Percentiles rank a stretch among this genome's conserved stretches.
phyloP scores from a whole-genome alignment of 2,797 vertebrate species.

The Ciconia nigra region DNA sequence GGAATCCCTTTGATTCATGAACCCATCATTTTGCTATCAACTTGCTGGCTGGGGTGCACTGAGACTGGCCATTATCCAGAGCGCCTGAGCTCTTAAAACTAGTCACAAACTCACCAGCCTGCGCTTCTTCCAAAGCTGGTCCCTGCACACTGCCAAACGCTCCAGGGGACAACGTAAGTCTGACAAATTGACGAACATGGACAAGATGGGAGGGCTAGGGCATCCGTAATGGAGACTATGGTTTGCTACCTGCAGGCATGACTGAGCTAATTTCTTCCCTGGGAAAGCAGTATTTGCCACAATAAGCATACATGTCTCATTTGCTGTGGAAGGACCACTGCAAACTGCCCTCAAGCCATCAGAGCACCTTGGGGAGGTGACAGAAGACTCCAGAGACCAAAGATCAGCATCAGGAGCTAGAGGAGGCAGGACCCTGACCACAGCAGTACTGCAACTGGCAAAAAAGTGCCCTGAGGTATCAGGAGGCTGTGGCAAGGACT shows the following conservation, averaged over 20 bases:
- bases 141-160: neutral
- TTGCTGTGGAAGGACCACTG: neutral
- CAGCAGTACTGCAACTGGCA: neutral
- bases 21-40: neutral
- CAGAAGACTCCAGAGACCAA: neutral
- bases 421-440: neutral
- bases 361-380: neutral
- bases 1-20: neutral
- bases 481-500: neutral
- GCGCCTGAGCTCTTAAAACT: neutral
- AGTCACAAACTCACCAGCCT: neutral
- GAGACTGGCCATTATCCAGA: neutral
- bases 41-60: neutral
- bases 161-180: neutral
- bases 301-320: neutral
- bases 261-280: neutral
- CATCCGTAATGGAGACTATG: neutral
- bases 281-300: neutral
- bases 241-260: neutral
- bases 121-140: neutral
- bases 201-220: neutral
- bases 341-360: neutral
- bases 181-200: fast-evolving
- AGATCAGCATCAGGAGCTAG: neutral
- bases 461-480: neutral